A percentile compares a stretch with the other conserved stretches of the same genome.
Conservation (phyloP, 2,797 vertebrate species). For the Choloepus didactylus region DNA sequence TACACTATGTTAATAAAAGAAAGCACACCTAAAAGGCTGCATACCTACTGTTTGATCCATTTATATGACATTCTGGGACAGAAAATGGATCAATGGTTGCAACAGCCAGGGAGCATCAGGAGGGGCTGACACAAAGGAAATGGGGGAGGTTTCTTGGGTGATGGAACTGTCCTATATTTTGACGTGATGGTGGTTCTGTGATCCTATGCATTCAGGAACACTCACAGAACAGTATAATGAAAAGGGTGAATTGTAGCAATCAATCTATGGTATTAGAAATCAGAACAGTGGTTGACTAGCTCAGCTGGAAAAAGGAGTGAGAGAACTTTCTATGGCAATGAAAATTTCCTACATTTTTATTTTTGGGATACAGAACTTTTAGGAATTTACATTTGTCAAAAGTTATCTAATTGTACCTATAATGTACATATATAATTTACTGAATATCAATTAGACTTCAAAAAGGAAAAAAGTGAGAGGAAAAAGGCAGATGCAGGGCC, state of each 20-base stretch:
- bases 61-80: not conserved
- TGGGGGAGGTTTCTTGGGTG: not conserved
- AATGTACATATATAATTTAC: not conserved
- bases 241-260: not conserved
- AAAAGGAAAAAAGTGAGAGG: not conserved
- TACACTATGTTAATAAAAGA: too few species aligned
- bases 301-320: too few species aligned
- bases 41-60: not conserved
- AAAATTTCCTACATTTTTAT: not conserved
- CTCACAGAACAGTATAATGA: not conserved
- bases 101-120: not conserved
- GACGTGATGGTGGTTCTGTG: not conserved
- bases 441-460: not conserved
- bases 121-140: not conserved
- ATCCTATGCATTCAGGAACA: constrained; percentile 28
- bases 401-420: not conserved
- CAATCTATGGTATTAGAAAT: too few species aligned
- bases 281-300: too few species aligned
- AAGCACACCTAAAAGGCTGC: not conserved
- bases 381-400: not conserved
- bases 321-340: too few species aligned
- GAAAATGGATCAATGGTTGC: not conserved
- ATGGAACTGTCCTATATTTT: too few species aligned
- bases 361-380: not conserved
- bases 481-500: not conserved